Percentiles rank a stretch among this genome's conserved stretches.
Conservation (phyloP, 2,888 invertebrate species). For the Rhaphigaster nebulosa region DNA sequence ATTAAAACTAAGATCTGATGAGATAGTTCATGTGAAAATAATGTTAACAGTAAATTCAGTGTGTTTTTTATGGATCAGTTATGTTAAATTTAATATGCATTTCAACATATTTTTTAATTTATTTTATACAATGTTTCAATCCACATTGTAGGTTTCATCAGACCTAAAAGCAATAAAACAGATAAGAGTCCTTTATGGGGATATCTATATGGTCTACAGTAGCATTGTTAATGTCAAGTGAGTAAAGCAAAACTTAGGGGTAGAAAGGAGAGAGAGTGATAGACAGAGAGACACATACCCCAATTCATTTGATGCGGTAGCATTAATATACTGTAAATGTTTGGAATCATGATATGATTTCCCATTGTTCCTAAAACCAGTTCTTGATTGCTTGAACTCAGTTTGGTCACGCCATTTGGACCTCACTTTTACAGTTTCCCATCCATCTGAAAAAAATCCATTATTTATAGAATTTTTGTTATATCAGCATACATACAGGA, state of each 20-base stretch:
- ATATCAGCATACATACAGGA: not conserved
- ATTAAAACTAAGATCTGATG: too few species aligned
- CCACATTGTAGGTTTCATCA: too few species aligned
- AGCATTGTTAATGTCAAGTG: not conserved
- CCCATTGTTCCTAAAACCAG: not conserved
- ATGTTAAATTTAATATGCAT: too few species aligned
- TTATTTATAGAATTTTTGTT: not conserved
- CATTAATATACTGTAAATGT: not conserved
- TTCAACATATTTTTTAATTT: too few species aligned
- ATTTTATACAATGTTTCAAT: too few species aligned
- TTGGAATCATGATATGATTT: not conserved
- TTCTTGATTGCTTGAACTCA: slow-evolving; percentile 14
- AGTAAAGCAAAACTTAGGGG: not conserved
- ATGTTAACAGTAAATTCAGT: too few species aligned
- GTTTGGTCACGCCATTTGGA: slow-evolving; percentile 76
- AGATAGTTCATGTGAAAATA: too few species aligned
- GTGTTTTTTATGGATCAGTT: too few species aligned
- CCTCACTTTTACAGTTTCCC: slow-evolving; percentile 89
- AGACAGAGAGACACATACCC: not conserved
- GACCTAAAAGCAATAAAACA: too few species aligned
- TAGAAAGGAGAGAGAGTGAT: not conserved
- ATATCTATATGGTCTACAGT: too few species aligned
- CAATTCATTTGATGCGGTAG: not conserved
- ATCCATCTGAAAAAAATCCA: slow-evolving; percentile 76
- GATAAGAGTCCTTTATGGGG: too few species aligned